These are phyloP conservation scores for Nasonia giraulti DNA, from an alignment of 1,140 invertebrate species.

Conservation along the genomic window DNA sequence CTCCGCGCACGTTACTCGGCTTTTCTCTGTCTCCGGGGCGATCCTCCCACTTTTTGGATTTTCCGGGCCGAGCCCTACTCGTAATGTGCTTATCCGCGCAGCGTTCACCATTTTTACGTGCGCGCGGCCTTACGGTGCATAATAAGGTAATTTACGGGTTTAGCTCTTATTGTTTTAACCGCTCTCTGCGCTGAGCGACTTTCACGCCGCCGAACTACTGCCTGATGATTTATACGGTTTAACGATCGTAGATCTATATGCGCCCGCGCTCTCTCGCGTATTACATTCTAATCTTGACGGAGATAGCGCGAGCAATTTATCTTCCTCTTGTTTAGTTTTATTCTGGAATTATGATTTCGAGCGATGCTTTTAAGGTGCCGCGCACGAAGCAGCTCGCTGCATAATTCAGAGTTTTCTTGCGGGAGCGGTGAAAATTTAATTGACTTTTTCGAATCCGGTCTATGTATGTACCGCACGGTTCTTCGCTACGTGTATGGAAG, in stretches of 20 bases:
- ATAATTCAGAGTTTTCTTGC: neutral
- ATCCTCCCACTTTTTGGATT: neutral
- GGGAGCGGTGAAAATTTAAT: no score
- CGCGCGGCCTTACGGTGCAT: neutral
- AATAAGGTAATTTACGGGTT: slow-evolving; percentile 27
- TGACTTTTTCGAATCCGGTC: no score
- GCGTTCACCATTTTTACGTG: slow-evolving; percentile 13
- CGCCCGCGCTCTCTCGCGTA: neutral
- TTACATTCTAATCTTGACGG: slow-evolving; percentile 1
- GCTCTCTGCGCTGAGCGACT: neutral
- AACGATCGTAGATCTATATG: neutral
- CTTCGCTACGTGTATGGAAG: no score
- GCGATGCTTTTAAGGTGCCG: neutral
- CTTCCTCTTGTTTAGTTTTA: slow-evolving; percentile 32
- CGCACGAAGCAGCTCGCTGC: no score
- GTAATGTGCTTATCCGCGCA: neutral
- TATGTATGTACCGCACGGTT: no score
- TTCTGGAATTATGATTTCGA: slow-evolving; percentile 24
- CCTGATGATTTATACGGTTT: slow-evolving; percentile 15
- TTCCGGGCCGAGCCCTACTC: neutral
- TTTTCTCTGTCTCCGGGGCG: neutral
- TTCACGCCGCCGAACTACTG: neutral
- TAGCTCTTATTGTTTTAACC: neutral
- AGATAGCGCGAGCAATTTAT: neutral
- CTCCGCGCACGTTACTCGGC: neutral